These are phyloP conservation scores for Musca domestica DNA, from an alignment of 1,140 invertebrate genomes.

Conservation along the genomic window DNA sequence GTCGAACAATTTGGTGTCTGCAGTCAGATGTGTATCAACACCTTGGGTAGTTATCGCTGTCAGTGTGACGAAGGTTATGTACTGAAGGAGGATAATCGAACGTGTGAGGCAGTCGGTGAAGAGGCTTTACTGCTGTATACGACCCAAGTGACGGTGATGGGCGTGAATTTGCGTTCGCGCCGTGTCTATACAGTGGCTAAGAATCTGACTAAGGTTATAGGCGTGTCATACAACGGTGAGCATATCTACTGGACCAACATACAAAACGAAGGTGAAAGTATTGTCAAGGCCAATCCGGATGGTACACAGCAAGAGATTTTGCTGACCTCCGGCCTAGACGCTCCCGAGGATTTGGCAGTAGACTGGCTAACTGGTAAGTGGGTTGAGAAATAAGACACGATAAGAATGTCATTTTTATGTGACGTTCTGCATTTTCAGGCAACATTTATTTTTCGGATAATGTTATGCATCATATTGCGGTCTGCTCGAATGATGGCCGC, in stretches of 20 bases:
- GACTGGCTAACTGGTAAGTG: slow-evolving; percentile 72
- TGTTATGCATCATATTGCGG: slow-evolving; percentile 68
- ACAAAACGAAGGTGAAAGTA: slow-evolving; percentile 63
- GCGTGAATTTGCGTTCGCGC: slow-evolving; percentile 55
- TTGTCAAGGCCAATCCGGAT: slow-evolving; percentile 61
- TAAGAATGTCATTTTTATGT: too few relatives aligned
- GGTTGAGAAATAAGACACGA: slow-evolving; percentile 52
- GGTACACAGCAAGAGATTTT: slow-evolving; percentile 60
- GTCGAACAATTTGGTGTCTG: slow-evolving; percentile 68
- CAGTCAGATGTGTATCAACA: slow-evolving; percentile 81
- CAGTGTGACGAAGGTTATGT: slow-evolving; percentile 75
- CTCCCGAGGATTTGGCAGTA: slow-evolving; percentile 73
- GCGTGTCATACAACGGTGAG: slow-evolving; percentile 65
- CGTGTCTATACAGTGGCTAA: slow-evolving; percentile 55
- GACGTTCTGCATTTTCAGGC: slow-evolving; percentile 25
- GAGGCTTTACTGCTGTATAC: slow-evolving; percentile 67
- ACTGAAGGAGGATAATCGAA: slow-evolving; percentile 63
- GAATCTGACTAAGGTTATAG: slow-evolving; percentile 63
- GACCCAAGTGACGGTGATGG: slow-evolving; percentile 56
- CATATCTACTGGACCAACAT: slow-evolving; percentile 76
- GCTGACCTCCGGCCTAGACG: slow-evolving; percentile 65
- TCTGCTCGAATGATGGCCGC: slow-evolving; percentile 65
- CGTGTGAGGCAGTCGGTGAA: slow-evolving; percentile 67
- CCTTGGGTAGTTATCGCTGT: slow-evolving; percentile 73
- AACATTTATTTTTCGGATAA: slow-evolving; percentile 80